Evolutionary conservation across 2,888 invertebrate genomes (phyloP).

Genomic region (Scaptomyza flava): DNA sequence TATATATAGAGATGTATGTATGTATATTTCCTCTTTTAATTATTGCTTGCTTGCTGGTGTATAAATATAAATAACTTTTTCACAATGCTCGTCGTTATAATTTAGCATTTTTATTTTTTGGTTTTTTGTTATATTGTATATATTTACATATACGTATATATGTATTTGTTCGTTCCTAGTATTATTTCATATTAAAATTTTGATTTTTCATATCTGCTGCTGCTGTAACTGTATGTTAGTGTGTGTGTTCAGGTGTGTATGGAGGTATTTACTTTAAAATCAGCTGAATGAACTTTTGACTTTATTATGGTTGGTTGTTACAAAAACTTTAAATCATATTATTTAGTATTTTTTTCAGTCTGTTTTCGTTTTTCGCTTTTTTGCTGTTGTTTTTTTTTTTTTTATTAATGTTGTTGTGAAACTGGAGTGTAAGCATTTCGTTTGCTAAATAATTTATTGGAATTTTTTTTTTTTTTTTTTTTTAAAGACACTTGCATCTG

Average conservation of each 20-base stretch:
- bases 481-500: constrained; percentile 10
- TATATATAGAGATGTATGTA: too few species aligned
- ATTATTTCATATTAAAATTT: not conserved
- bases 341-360: constrained; percentile 57
- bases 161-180: constrained; percentile 12
- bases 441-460: constrained; percentile 25
- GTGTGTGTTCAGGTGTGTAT: constrained; percentile 8
- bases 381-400: constrained; percentile 27
- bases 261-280: constrained; percentile 24
- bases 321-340: constrained; percentile 53
- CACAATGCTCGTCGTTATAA: constrained; percentile 53
- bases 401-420: constrained; percentile 27
- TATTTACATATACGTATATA: constrained; percentile 17
- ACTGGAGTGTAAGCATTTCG: constrained; percentile 25
- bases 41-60: constrained; percentile 61
- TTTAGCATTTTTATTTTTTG: not conserved
- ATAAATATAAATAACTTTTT: constrained; percentile 74
- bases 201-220: constrained; percentile 31
- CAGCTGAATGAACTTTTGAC: constrained; percentile 27
- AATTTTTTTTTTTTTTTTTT: constrained; percentile 7
- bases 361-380: constrained; percentile 37
- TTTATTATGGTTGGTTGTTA: constrained; percentile 33
- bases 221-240: constrained; percentile 21
- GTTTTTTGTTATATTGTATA: constrained; percentile 1
- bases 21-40: constrained; percentile 49